phyloP scores from a whole-genome alignment of 1,140 invertebrate species.

The Aphelenchoides fujianensis region DNA sequence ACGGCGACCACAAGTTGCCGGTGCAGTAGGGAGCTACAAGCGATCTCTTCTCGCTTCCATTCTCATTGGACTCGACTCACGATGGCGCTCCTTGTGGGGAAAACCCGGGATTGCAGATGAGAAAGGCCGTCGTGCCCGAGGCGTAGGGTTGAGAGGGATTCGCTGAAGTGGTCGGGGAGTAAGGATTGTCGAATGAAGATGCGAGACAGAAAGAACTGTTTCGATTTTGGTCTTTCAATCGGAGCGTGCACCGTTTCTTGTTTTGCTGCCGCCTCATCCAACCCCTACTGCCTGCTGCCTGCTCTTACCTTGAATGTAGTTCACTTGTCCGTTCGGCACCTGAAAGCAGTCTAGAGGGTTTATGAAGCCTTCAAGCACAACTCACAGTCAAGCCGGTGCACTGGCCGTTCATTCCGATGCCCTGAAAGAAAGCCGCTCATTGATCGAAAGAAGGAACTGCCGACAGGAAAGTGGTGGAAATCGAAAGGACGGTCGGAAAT shows the following conservation, averaged over 20 bases:
- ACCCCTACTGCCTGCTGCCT: neutral
- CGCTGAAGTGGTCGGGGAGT: neutral
- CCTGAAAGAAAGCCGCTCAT: conserved; percentile 10
- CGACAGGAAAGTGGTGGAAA: neutral
- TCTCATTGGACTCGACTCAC: conserved; percentile 20
- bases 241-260: too few relatives aligned
- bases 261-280: too few relatives aligned
- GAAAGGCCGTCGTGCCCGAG: conserved; percentile 30
- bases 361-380: too few relatives aligned
- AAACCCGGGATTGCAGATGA: conserved; percentile 15
- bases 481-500: neutral
- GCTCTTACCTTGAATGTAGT: conserved; percentile 18
- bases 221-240: too few relatives aligned
- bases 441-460: neutral
- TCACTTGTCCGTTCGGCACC: conserved; percentile 27
- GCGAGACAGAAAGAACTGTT: too few relatives aligned
- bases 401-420: conserved; percentile 16
- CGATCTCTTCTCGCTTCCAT: too few relatives aligned
- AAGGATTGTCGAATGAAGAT: too few relatives aligned
- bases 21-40: conserved; percentile 15
- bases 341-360: too few relatives aligned
- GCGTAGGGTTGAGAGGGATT: conserved; percentile 24
- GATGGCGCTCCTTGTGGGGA: conserved; percentile 22
- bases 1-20: conserved; percentile 20
- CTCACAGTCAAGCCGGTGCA: conserved; percentile 9